These are phyloP conservation scores for Ormyrus labotus DNA, from an alignment of 2,888 invertebrate species.

Conservation along the genomic window DNA sequence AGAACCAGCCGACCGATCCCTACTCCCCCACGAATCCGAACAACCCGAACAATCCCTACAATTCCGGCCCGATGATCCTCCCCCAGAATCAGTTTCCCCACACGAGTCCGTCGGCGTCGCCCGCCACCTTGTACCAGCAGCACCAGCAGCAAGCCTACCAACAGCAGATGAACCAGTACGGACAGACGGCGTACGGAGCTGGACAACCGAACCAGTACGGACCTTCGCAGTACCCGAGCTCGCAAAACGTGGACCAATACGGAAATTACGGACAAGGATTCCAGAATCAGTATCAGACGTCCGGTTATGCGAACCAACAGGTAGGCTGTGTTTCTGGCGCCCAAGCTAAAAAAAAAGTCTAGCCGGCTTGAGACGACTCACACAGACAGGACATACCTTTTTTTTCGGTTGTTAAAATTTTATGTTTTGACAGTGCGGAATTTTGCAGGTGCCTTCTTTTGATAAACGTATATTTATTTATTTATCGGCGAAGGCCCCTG, in stretches of 20 bases:
- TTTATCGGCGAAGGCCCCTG: constrained; percentile 33
- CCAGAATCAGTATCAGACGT: constrained; percentile 67
- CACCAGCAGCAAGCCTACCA: constrained; percentile 48
- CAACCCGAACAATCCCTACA: constrained; percentile 63
- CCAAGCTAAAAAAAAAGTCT: neutral
- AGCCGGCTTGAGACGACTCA: neutral
- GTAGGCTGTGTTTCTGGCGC: constrained; percentile 40
- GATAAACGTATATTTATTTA: constrained; percentile 36
- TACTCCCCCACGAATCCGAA: constrained; percentile 55
- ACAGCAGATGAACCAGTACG: constrained; percentile 61
- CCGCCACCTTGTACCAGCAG: constrained; percentile 56
- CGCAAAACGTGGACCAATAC: constrained; percentile 67
- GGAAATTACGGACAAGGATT: constrained; percentile 57
- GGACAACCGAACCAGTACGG: constrained; percentile 64
- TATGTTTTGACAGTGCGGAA: neutral
- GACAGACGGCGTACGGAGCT: constrained; percentile 57
- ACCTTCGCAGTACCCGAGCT: constrained; percentile 65
- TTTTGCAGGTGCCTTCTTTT: constrained; percentile 38
- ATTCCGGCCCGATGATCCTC: constrained; percentile 68
- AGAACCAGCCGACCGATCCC: constrained; percentile 71
- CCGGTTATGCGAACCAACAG: constrained; percentile 62
- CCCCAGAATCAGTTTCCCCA: constrained; percentile 61
- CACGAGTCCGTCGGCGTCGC: constrained; percentile 63
- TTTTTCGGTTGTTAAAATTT: constrained; percentile 1
- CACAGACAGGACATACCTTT: neutral